phyloP scores from a whole-genome alignment of 2,797 vertebrate species.

The Myiotriccus ornatus region DNA sequence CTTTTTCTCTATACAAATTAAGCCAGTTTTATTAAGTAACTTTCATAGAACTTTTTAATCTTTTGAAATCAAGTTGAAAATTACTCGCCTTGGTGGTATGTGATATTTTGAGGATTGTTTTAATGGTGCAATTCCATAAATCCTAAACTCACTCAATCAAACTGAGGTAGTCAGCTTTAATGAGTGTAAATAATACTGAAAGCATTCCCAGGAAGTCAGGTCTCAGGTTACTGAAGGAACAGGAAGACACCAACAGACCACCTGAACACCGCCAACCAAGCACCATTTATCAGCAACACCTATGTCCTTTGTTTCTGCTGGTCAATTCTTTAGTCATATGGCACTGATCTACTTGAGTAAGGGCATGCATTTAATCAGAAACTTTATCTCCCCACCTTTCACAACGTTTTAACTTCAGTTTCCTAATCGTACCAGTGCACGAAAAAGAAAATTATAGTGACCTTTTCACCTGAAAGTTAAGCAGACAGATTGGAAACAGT shows the following conservation, averaged over 20 bases:
- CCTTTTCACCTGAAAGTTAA: conserved; percentile 65
- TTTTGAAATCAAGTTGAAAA: background rate
- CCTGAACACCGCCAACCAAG: conserved; percentile 69
- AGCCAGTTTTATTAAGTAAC: background rate
- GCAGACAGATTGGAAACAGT: conserved; percentile 65
- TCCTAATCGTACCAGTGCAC: background rate
- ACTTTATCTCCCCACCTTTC: conserved; percentile 43
- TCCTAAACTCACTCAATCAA: conserved; percentile 37
- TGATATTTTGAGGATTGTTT: background rate
- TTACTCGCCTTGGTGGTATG: conserved; percentile 18
- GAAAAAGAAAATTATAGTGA: conserved; percentile 64
- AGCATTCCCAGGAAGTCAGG: conserved; percentile 78
- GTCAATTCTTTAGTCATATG: conserved; percentile 49
- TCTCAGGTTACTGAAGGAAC: conserved; percentile 78
- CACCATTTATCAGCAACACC: conserved; percentile 77
- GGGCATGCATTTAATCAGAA: conserved; percentile 53
- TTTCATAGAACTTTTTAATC: background rate
- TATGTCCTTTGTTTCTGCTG: conserved; percentile 67
- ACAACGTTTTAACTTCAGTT: conserved; percentile 45
- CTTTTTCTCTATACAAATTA: background rate
- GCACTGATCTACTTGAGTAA: conserved; percentile 47
- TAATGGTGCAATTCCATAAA: conserved; percentile 47
- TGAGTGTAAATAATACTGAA: conserved; percentile 70
- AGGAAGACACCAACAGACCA: conserved; percentile 77
- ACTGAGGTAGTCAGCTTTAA: conserved; percentile 62